A percentile compares a stretch with the other conserved stretches of the same genome.
Conservation (phyloP, 2,113 vertebrate species). For the Suricata suricatta region DNA sequence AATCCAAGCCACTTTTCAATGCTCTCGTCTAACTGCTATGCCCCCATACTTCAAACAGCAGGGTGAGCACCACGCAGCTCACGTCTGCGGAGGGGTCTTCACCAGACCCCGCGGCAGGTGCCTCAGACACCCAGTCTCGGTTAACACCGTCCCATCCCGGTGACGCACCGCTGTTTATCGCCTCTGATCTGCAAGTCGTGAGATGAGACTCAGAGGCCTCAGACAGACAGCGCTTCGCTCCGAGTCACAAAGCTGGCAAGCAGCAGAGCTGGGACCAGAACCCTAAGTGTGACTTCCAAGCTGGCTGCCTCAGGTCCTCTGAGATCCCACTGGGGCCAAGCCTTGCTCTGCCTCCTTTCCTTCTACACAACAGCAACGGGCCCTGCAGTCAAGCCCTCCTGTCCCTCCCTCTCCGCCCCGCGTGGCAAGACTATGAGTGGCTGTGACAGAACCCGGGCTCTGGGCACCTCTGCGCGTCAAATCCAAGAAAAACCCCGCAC, state of each 20-base stretch:
- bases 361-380: fast-evolving
- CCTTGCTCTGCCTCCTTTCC: not conserved
- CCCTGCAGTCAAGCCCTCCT: not conserved
- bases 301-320: not conserved
- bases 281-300: not conserved
- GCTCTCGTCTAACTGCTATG: not conserved
- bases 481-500: not conserved
- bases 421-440: not conserved
- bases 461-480: not conserved
- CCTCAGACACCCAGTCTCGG: not conserved
- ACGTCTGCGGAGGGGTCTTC: not conserved
- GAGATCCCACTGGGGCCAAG: not conserved
- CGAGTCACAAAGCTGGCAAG: not conserved
- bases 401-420: not conserved
- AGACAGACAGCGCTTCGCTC: not conserved
- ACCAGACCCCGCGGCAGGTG: not conserved
- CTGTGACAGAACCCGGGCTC: not conserved
- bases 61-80: too few relatives aligned
- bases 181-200: not conserved
- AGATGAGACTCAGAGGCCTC: not conserved
- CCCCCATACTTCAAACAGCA: not conserved
- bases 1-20: not conserved
- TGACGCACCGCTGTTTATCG: not conserved
- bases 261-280: not conserved
- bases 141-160: not conserved